These are phyloP conservation scores for Panurus biarmicus DNA, from an alignment of 2,113 vertebrate species.

Conservation along the genomic window DNA sequence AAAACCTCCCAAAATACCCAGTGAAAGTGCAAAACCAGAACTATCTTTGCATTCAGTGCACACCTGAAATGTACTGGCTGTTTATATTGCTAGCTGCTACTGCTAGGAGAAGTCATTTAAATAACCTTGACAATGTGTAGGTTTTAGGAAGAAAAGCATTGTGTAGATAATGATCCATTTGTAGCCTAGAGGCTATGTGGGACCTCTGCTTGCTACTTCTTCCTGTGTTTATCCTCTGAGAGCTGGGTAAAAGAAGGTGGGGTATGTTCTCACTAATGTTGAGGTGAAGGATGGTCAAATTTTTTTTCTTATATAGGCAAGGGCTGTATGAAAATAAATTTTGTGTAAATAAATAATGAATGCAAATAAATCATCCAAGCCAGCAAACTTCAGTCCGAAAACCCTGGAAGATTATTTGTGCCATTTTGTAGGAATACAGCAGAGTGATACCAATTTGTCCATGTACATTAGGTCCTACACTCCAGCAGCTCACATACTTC, in stretches of 20 bases:
- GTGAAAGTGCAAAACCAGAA: background rate
- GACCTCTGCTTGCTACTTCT: background rate
- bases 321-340: background rate
- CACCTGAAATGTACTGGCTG: slow-evolving; percentile 17
- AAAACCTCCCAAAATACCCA: background rate
- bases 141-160: background rate
- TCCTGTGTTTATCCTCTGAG: background rate
- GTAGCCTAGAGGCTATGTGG: background rate
- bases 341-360: background rate
- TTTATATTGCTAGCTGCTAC: background rate
- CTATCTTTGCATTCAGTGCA: background rate
- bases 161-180: background rate
- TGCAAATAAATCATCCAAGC: background rate
- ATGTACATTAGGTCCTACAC: background rate
- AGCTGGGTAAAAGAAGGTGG: background rate
- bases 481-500: background rate
- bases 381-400: background rate
- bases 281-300: background rate
- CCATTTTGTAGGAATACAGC: background rate
- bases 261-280: background rate
- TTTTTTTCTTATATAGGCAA: background rate
- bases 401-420: background rate
- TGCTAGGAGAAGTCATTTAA: background rate
- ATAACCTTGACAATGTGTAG: background rate
- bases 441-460: background rate